Base-by-base conservation (phyloP, 2,113 vertebrate species). In the Diadophis punctatus region DNA sequence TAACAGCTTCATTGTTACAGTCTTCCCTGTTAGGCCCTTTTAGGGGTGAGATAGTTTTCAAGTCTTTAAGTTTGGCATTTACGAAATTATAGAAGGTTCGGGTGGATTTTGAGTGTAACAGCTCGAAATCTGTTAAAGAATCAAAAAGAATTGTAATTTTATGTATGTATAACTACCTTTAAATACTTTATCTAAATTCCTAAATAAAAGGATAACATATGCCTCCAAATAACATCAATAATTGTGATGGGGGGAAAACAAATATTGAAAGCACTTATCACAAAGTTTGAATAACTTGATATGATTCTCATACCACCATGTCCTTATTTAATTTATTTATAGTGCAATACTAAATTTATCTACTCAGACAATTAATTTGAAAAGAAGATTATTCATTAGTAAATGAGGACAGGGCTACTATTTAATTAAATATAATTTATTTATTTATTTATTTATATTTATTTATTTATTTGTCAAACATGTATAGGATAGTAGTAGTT, bases 281-380 rank as follows among this genome's bases (percentile, higher is more conserved):
- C 27, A 56, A 8, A 89, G 85, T 53, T 34, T 68, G 92, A 60
- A 4, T 0, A 93, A 89, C 27, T 68, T 9, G 90, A 93, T 51
- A 8, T 8, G 2, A 88, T 90, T 92, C n/a, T 85, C 88, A 60
- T 80, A 91, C n/a, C 14, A 87, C 20, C 4, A 48, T 60, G 49
- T 91, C 95, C 23, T 88, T 60, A 30, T 92, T 88, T 93, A 93
- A 95, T 85, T 56, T 86, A 92, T 92, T 93, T 86, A 86, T 12
- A 86, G 25, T 49, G 85, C 23, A 86, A 86, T 49, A 49, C 23
- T 12, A 86, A 49, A 49, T 27, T 22, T 80, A 39, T 22, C 34
- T 80, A 80, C 34, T 39, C 34, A 74, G n/a, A 74, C 63, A 74
- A 39, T 34, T 39, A 80, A 18, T 74, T 18, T 39, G 7, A 74